Percentiles rank a stretch among this genome's conserved stretches.
Conservation (phyloP, 2,888 invertebrate species). For the Sesamia inferens region DNA sequence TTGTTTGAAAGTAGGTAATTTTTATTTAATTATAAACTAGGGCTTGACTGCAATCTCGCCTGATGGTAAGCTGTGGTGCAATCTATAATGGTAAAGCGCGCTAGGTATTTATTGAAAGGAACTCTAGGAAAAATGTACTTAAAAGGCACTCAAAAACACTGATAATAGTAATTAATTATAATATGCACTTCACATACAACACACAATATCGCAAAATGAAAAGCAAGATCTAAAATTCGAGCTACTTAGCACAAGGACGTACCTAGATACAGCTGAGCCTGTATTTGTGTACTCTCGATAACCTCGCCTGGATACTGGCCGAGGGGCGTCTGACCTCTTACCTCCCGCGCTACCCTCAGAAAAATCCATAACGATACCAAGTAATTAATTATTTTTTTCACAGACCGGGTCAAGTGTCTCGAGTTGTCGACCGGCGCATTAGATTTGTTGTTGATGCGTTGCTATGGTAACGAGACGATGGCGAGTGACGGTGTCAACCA, state of each 20-base stretch:
- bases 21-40: too few relatives aligned
- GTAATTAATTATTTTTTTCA: conserved; percentile 70
- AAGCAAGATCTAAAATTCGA: not conserved
- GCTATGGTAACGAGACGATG: conserved; percentile 71
- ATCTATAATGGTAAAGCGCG: too few relatives aligned
- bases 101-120: not conserved
- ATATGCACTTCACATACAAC: not conserved
- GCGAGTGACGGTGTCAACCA: conserved; percentile 41
- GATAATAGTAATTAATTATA: not conserved
- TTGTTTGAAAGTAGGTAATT: not conserved
- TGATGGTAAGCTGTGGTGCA: too few relatives aligned
- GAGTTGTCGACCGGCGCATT: conserved; percentile 76
- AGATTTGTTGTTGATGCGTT: conserved; percentile 79
- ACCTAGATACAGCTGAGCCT: conserved; percentile 82
- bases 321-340: conserved; percentile 75
- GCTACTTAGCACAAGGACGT: conserved; percentile 11
- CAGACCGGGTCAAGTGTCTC: conserved; percentile 69
- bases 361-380: conserved; percentile 82
- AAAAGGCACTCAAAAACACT: not conserved
- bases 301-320: conserved; percentile 84
- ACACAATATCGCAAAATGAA: not conserved
- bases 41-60: too few relatives aligned
- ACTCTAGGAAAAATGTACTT: not conserved
- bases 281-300: conserved; percentile 81
- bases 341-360: conserved; percentile 80